Evolutionary conservation across 2,797 vertebrate genomes (phyloP).

Genomic region (Etheostoma perlongum): DNA sequence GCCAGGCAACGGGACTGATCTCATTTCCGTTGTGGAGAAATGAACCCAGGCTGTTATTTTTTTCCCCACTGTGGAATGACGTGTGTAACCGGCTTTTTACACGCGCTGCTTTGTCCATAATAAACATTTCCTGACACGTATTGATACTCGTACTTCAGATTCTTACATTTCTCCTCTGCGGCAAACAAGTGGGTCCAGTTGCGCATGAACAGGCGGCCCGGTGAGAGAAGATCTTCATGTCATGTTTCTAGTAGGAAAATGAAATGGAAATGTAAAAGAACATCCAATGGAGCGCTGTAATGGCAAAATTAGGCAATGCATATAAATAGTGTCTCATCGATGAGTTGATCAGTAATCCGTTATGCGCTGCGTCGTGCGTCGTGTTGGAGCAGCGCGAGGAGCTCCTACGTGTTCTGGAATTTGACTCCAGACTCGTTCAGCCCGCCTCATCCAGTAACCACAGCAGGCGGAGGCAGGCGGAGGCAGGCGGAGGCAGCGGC

Average conservation of each 20-base stretch:
- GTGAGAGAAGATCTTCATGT: conserved; percentile 15
- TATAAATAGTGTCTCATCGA: conserved; percentile 5
- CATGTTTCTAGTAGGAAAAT: neutral
- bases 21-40: conserved; percentile 81
- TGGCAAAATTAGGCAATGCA: neutral
- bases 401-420: conserved; percentile 83
- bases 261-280: neutral
- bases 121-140: conserved; percentile 16
- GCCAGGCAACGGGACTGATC: conserved; percentile 57
- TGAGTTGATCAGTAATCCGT: conserved; percentile 53
- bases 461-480: conserved; percentile 22
- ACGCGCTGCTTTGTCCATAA: neutral
- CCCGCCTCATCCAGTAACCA: conserved; percentile 49
- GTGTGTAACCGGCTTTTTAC: conserved; percentile 32
- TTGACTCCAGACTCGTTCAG: conserved; percentile 77
- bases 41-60: conserved; percentile 38
- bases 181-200: conserved; percentile 42
- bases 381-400: conserved; percentile 54
- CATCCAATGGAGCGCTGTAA: neutral
- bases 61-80: neutral
- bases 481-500: conserved; percentile 13
- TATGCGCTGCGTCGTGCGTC: conserved; percentile 69
- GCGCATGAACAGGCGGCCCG: conserved; percentile 21
- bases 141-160: neutral
- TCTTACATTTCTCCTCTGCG: conserved; percentile 13